phyloP scores from a whole-genome alignment of 2,888 invertebrate genomes.

The Octodonta nipae region DNA sequence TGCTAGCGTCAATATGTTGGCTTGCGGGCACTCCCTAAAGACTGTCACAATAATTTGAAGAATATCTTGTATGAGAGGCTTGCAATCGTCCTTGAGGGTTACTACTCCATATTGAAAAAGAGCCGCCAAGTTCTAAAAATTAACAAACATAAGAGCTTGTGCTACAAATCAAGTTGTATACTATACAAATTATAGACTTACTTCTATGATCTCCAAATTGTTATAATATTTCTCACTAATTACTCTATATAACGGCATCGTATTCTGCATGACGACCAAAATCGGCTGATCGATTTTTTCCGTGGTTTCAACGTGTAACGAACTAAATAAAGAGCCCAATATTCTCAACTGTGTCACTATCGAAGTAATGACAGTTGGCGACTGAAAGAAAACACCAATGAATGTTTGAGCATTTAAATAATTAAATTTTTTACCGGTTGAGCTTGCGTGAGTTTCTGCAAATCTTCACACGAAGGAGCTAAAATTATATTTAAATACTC shows the following conservation, averaged over 20 bases:
- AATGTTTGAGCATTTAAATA: constrained; percentile 5
- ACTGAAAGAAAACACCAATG: constrained; percentile 27
- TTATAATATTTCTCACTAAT: constrained; percentile 49
- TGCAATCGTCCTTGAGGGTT: constrained; percentile 56
- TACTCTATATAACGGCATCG: constrained; percentile 47
- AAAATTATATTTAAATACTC: constrained; percentile 56
- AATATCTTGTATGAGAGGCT: constrained; percentile 54
- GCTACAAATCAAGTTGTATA: too few relatives aligned
- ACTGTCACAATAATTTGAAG: constrained; percentile 52
- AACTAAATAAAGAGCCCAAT: constrained; percentile 48
- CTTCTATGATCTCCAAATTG: constrained; percentile 52
- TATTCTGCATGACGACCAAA: constrained; percentile 44
- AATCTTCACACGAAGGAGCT: constrained; percentile 50
- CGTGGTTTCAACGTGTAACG: constrained; percentile 33
- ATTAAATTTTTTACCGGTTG: constrained; percentile 33
- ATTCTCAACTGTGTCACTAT: constrained; percentile 53
- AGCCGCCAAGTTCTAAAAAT: constrained; percentile 55
- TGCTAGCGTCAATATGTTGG: constrained; percentile 56
- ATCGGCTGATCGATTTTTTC: constrained; percentile 39
- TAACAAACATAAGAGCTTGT: constrained; percentile 8
- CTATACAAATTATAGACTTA: constrained; percentile 20
- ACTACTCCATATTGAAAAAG: constrained; percentile 60
- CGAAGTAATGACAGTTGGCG: constrained; percentile 37
- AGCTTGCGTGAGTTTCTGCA: constrained; percentile 40
- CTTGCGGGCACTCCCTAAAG: constrained; percentile 54